These are phyloP conservation scores for Zaprionus bogoriensis DNA, from an alignment of 2,888 invertebrate genomes.

Conservation along the genomic window DNA sequence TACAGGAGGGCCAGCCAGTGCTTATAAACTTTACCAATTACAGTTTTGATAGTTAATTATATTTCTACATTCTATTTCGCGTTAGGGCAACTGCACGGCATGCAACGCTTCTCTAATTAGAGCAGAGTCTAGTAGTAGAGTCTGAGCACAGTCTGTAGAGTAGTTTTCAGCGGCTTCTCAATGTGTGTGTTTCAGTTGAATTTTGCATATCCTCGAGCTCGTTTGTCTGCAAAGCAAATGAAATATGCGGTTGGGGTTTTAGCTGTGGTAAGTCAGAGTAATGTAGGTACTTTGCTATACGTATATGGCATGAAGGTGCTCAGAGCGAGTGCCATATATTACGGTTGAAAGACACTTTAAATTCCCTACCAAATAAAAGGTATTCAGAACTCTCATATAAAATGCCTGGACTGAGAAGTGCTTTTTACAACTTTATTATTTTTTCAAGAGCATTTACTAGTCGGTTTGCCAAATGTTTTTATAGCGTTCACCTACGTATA, in stretches of 20 bases:
- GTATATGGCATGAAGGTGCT: slow-evolving; percentile 12
- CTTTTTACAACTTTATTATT: too few species aligned
- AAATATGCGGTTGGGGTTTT: slow-evolving; percentile 33
- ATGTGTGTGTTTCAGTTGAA: slow-evolving; percentile 14
- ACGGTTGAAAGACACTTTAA: background rate
- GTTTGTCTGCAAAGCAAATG: slow-evolving; percentile 45
- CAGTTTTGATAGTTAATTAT: too few species aligned
- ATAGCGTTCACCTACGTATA: too few species aligned
- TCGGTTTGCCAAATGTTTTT: too few species aligned
- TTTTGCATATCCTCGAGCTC: slow-evolving; percentile 38
- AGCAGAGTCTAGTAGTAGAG: slow-evolving; percentile 10
- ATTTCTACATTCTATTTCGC: too few species aligned
- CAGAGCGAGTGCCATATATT: slow-evolving; percentile 12
- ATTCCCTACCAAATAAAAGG: background rate
- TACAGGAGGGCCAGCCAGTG: too few species aligned
- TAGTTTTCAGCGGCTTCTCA: slow-evolving; percentile 5
- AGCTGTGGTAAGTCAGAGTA: slow-evolving; percentile 30
- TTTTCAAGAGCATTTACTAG: too few species aligned
- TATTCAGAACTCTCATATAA: too few species aligned
- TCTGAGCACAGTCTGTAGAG: slow-evolving; percentile 13
- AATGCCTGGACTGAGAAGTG: too few species aligned
- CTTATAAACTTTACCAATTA: slow-evolving; percentile 2
- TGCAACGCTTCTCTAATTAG: slow-evolving; percentile 47
- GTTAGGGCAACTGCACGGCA: slow-evolving; percentile 12
- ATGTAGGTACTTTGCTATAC: too few species aligned